A percentile compares a stretch with the other conserved stretches of the same genome.
These are phyloP conservation scores for Priocnemis perturbator DNA, from an alignment of 2,888 invertebrate genomes.

Conservation along the genomic window DNA sequence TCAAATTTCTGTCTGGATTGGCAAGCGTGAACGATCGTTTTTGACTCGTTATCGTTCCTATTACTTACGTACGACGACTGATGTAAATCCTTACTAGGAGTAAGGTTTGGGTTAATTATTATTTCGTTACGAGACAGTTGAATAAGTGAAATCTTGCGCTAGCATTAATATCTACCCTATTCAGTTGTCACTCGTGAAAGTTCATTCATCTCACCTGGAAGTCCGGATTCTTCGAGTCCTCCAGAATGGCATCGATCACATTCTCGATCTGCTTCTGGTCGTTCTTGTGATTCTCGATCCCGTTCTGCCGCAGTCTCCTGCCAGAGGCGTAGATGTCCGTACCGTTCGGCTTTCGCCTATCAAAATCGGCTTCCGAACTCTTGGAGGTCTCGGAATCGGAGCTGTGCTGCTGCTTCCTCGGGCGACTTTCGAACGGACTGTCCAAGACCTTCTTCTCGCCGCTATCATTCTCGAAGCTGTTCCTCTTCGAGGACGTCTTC, in stretches of 20 bases:
- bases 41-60: too few species aligned
- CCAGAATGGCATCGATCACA: constrained; percentile 73
- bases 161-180: neutral
- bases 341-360: constrained; percentile 58
- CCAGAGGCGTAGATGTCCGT: constrained; percentile 64
- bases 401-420: constrained; percentile 58
- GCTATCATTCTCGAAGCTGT: constrained; percentile 64
- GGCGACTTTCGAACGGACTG: constrained; percentile 49
- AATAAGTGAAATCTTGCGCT: neutral
- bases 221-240: constrained; percentile 74
- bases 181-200: too few species aligned
- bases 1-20: too few species aligned
- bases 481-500: constrained; percentile 56
- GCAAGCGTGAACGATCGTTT: too few species aligned
- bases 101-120: too few species aligned
- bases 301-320: constrained; percentile 70
- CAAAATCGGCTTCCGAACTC: constrained; percentile 62
- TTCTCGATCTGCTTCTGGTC: constrained; percentile 75
- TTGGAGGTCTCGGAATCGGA: constrained; percentile 67
- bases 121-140: too few species aligned
- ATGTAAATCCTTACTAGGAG: too few species aligned
- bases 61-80: too few species aligned
- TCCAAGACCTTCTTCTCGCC: constrained; percentile 43
- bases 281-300: constrained; percentile 74
- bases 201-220: constrained; percentile 68